Evolutionary conservation across 2,888 invertebrate genomes (phyloP), one percentile per base, ranked within the genome.

Genomic region (Nomada ferruginata): DNA sequence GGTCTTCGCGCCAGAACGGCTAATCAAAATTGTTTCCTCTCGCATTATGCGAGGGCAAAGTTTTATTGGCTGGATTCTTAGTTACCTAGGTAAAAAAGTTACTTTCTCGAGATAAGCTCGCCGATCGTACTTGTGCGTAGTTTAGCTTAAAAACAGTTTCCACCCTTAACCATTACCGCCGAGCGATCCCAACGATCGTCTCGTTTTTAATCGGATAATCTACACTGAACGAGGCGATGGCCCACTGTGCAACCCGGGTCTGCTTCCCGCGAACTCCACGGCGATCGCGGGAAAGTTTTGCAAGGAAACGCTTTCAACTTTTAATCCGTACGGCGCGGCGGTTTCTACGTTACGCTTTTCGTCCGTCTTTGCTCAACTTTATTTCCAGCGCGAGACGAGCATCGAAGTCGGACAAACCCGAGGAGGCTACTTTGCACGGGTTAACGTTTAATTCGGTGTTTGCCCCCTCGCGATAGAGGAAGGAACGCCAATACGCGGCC

Each of bases 21-120:
- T 63, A 66, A 47, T 47, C 47, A 47, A 84, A 84, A 84, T 79
- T 82, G 64, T 82, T 77, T 82, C 73, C 52, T 55, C 78, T 26
- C 20, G 81, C 20, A 70, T 71, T 64, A 64, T 44, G 77, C 74
- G 50, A 59, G 18, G 64, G 47, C 55, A 65, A 82, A 81, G 50
- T 82, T 82, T 82, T 76, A 72, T 72, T 73, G 75, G 60, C 65
- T 23, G 15, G 59, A 36, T 52, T 60, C 36, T 60, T 36, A 47
- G 79, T 63, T 63, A 44, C n/a, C 55, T 50, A 20, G 0, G 13
- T 2, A 44, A 65, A 71, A 65, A 65, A 71, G 50, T 71, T 59
- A 26, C 64, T 13, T 13, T 15, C 44, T 36, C 2, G 44, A 42
- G 70, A 29, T 65, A 50, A 53, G 63, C 77, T 9, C 23, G 10